phyloP scores from a whole-genome alignment of 2,113 vertebrate genomes.

The Hiodon tergisus region DNA sequence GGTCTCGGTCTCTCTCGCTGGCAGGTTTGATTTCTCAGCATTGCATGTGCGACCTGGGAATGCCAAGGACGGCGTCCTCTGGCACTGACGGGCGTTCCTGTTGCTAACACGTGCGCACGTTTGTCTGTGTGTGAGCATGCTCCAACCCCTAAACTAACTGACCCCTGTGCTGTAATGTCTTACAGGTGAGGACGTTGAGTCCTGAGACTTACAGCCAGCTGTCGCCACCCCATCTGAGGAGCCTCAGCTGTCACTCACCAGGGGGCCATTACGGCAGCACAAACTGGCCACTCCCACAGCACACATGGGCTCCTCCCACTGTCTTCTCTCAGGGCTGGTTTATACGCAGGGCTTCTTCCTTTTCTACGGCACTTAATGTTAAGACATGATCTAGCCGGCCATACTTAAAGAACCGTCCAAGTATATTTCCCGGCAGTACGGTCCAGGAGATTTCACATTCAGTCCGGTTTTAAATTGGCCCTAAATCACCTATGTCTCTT shows the following conservation, averaged over 20 bases:
- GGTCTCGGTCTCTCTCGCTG: background rate
- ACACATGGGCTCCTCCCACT: slow-evolving; percentile 11
- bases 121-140: background rate
- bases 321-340: slow-evolving; percentile 3
- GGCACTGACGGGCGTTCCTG: background rate
- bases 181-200: slow-evolving; percentile 63
- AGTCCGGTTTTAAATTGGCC: background rate
- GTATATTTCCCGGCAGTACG: too few relatives aligned
- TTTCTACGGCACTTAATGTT: background rate
- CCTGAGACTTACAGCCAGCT: slow-evolving; percentile 40
- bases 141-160: slow-evolving; percentile 16
- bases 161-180: slow-evolving; percentile 46
- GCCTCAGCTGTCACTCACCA: slow-evolving; percentile 49
- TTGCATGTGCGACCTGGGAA: background rate
- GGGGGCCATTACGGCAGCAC: slow-evolving; percentile 42
- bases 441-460: too few relatives aligned
- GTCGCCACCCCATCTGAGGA: slow-evolving; percentile 53
- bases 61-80: too few relatives aligned
- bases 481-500: too few relatives aligned
- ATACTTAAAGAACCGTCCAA: too few relatives aligned
- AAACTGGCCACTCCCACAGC: slow-evolving; percentile 20
- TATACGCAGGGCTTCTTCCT: background rate
- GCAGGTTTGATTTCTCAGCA: background rate
- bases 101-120: background rate
- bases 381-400: too few relatives aligned